These are phyloP conservation scores for Andricus grossulariae DNA, from an alignment of 1,140 invertebrate genomes.

Conservation along the genomic window DNA sequence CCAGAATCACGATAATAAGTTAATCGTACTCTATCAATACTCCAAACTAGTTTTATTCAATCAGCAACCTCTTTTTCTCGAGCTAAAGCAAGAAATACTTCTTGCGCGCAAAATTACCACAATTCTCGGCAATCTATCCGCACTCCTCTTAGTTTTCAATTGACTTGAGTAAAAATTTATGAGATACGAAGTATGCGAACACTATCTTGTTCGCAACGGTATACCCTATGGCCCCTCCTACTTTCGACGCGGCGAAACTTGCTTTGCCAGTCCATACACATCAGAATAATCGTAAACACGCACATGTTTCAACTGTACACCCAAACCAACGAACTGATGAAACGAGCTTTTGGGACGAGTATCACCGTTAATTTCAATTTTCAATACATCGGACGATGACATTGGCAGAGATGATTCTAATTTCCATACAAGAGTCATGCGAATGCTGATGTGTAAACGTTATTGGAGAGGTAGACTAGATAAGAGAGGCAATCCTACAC, in stretches of 20 bases:
- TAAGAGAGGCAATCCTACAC: conserved; percentile 44
- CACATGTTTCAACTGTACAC: background rate
- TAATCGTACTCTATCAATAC: too few relatives aligned
- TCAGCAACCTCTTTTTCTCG: too few relatives aligned
- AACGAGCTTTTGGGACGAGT: background rate
- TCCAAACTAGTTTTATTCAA: too few relatives aligned
- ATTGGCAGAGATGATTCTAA: background rate
- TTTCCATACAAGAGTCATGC: conserved; percentile 3
- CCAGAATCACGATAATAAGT: too few relatives aligned
- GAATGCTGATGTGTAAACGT: conserved; percentile 37
- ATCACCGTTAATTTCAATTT: background rate
- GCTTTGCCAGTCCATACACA: background rate
- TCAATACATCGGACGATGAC: too few relatives aligned
- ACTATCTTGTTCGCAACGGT: conserved; percentile 9
- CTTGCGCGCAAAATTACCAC: too few relatives aligned
- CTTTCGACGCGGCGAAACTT: background rate
- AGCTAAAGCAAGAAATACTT: too few relatives aligned
- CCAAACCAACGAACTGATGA: background rate
- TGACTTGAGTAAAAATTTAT: background rate
- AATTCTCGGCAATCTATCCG: background rate
- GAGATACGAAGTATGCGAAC: background rate
- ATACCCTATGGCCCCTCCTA: background rate
- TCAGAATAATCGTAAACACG: background rate
- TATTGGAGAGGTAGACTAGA: conserved; percentile 43
- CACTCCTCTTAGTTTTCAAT: background rate